Evolutionary conservation across 2,888 invertebrate species (phyloP), one percentile per base, ranked within the genome.

Genomic region (Argynnis bischoffii): DNA sequence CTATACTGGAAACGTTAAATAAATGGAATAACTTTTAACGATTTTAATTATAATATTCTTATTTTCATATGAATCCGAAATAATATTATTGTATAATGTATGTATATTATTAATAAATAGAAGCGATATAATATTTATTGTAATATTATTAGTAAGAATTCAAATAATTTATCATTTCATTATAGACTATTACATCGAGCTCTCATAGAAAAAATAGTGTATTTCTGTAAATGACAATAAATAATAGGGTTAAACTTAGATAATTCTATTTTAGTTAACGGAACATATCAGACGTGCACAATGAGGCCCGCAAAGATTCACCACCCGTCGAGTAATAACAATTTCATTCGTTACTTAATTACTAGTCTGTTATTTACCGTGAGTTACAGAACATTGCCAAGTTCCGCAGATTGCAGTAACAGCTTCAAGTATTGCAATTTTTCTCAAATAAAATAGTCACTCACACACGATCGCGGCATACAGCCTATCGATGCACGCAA

Each of bases 361-460:
- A 78, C 74, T 76, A 76, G 73, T 53, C 70, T 69, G 77, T 72
- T 84, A 86, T 83, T 92, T 92, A 92, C 92, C 92, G 83, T 88
- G 80, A 80, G 81, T 82, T 80, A 79, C 79, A 78, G 79, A 82
- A 81, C 88, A 88, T 90, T 86, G 84, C 85, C 86, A 83, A 86
- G 83, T 84, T 83, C 84, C 75, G 77, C 77, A 77, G 79, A 76
- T 64, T 77, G 77, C 70, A 82, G 77, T 83, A 83, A 83, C 85
- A 82, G 84, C 81, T 86, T 84, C 85, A 82, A 83, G 81, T 84
- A 89, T 84, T 86, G 84, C 84, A 84, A 89, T 87, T 88, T 87
- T 90, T 87, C 90, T 89, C 86, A 83, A 84, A 86, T 81, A 83
- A 85, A 86, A 85, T 87, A 90, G 90, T 89, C 92, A 91, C 88